A percentile compares a stretch with the other conserved stretches of the same genome.
Evolutionary conservation across 2,888 invertebrate species (phyloP).

Genomic region (Smittia sp.): DNA sequence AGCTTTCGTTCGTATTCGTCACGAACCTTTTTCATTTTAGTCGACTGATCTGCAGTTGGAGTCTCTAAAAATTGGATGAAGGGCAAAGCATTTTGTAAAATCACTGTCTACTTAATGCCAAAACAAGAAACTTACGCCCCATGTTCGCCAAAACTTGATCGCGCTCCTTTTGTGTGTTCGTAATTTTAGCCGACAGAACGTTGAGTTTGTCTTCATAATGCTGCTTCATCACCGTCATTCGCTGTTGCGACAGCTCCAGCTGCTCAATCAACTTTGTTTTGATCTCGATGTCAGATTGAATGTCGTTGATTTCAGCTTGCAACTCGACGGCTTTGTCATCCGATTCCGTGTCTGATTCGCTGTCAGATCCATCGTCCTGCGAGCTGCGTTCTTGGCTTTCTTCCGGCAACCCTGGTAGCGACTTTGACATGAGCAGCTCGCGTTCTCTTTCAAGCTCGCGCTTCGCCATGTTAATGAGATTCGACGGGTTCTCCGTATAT

Average conservation of each 20-base stretch:
- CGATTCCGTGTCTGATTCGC: slow-evolving; percentile 60
- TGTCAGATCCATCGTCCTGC: slow-evolving; percentile 60
- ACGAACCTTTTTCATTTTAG: slow-evolving; percentile 74
- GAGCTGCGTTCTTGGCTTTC: slow-evolving; percentile 59
- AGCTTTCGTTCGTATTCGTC: slow-evolving; percentile 89
- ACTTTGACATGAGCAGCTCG: slow-evolving; percentile 52
- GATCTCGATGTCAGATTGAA: slow-evolving; percentile 91
- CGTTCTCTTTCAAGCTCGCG: slow-evolving; percentile 71
- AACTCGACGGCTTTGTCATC: slow-evolving; percentile 62
- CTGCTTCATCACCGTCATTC: slow-evolving; percentile 77
- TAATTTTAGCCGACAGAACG: slow-evolving; percentile 79
- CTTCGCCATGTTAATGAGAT: slow-evolving; percentile 74
- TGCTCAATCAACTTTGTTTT: slow-evolving; percentile 94
- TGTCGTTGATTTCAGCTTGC: slow-evolving; percentile 78
- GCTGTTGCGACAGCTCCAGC: slow-evolving; percentile 81
- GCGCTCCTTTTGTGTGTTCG: slow-evolving; percentile 83
- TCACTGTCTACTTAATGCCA: background rate
- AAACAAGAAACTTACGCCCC: slow-evolving; percentile 44
- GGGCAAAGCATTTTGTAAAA: slow-evolving; percentile 11
- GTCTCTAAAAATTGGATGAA: slow-evolving; percentile 18
- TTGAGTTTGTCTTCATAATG: slow-evolving; percentile 92
- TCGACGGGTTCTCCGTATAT: slow-evolving; percentile 54
- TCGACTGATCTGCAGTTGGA: slow-evolving; percentile 50
- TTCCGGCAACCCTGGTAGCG: slow-evolving; percentile 54
- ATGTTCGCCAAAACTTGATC: slow-evolving; percentile 75